Evolutionary conservation across 2,113 vertebrate genomes (phyloP), one percentile per base, ranked within the genome.

Genomic region (Motacilla tschutschensis): DNA sequence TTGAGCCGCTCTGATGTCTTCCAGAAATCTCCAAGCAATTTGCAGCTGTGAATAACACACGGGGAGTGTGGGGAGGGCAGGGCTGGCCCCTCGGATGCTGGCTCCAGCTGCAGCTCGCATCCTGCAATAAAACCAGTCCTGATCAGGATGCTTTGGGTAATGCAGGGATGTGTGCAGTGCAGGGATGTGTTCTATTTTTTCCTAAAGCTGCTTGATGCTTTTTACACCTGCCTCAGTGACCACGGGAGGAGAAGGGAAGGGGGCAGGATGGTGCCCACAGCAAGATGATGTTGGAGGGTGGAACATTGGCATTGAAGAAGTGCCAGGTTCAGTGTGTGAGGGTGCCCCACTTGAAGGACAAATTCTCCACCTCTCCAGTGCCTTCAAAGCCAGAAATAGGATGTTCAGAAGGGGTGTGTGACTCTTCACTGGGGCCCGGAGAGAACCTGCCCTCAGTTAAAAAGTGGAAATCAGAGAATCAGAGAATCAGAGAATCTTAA

Each of bases 21-120:
- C 73, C 89, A 95, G 93, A 87, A 88, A 89, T 43, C 85, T 90
- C 93, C 71, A 63, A 90, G 89, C 87, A 87, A 93, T 95, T 95
- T 93, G 67, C 90, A 91, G 59, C 91, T 58, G 90, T 89, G 91
- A 92, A 70, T 80, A 83, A 90, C 41, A 60, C 8, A 31, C n/a
- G 24, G 69, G 65, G 17, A 57, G 79, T 2, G 51, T 20, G 47
- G 79, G 38, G 77, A 77, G 53, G 63, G 75, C 5, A 8, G 60
- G 91, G 48, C 74, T 44, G 46, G 75, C 74, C 33, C 57, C 75
- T 46, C 8, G 0, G 35, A 24, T 57, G 57, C 79, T 41, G 87
- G 4, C 58, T 85, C 28, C 60, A 43, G 82, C 79, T 83, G 73
- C 65, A 60, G 65, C 82, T 88, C 10, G 9, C 81, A 79, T 76